phyloP scores from a whole-genome alignment of 37 sponge, comb jelly and placozoan species.

The Halisarca cf. caerulea region DNA sequence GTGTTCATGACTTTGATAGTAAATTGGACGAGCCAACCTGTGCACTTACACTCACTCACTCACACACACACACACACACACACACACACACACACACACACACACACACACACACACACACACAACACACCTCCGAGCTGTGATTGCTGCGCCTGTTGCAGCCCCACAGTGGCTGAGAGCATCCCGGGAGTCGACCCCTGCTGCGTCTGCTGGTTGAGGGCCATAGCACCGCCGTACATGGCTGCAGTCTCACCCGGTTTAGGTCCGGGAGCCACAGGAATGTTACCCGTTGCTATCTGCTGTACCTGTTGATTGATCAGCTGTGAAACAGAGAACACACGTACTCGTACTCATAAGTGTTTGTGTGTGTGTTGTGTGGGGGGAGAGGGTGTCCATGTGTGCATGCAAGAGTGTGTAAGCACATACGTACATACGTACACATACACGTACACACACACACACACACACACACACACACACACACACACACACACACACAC shows the following conservation, averaged over 20 bases:
- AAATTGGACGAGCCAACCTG: too few species aligned
- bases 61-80: background rate
- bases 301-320: constrained; percentile 18
- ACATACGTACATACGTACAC: too few species aligned
- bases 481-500: too few species aligned
- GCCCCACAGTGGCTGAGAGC: constrained; percentile 22
- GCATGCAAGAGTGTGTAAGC: too few species aligned
- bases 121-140: background rate
- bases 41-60: background rate
- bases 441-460: too few species aligned
- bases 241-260: background rate
- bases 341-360: too few species aligned
- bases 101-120: background rate
- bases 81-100: background rate
- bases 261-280: background rate
- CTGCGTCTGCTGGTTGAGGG: background rate
- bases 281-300: constrained; percentile 11
- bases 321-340: background rate
- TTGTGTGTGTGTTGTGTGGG: too few species aligned
- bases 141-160: background rate
- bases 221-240: background rate
- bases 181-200: constrained; percentile 13
- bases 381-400: too few species aligned
- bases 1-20: too few species aligned
- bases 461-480: too few species aligned